Conservation (phyloP, 2,797 vertebrate species). For the Sphaeramia orbicularis region DNA sequence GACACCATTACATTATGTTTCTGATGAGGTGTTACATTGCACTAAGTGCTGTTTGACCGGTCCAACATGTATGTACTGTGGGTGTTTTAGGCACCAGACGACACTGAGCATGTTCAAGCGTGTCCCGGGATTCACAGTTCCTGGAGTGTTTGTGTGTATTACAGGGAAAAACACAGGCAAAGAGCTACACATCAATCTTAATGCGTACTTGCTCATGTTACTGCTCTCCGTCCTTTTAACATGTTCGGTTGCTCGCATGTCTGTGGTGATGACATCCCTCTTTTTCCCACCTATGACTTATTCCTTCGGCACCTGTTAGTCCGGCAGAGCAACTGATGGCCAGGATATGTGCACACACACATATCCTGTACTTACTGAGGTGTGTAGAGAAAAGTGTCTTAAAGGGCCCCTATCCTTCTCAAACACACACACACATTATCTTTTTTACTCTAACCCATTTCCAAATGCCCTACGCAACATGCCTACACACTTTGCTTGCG, state of each 20-base stretch:
- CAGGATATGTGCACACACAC: slow-evolving; percentile 5
- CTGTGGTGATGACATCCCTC: background rate
- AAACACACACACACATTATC: slow-evolving; percentile 28
- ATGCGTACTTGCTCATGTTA: slow-evolving; percentile 45
- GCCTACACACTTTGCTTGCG: slow-evolving; percentile 6
- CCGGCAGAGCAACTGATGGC: slow-evolving; percentile 28
- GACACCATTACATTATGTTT: slow-evolving; percentile 46
- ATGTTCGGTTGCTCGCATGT: slow-evolving; percentile 12
- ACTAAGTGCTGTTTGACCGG: slow-evolving; percentile 61
- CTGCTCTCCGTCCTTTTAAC: slow-evolving; percentile 22
- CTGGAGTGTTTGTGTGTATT: slow-evolving; percentile 24
- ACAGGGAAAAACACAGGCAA: slow-evolving; percentile 16
- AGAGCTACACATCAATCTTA: slow-evolving; percentile 39
- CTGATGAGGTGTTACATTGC: slow-evolving; percentile 41
- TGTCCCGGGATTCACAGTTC: slow-evolving; percentile 43
- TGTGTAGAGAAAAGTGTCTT: slow-evolving; percentile 32
- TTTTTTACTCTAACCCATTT: slow-evolving; percentile 43
- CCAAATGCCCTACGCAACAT: slow-evolving; percentile 19
- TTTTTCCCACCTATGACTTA: slow-evolving; percentile 4
- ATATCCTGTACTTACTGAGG: slow-evolving; percentile 42
- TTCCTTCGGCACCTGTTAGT: slow-evolving; percentile 33
- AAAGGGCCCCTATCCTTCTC: slow-evolving; percentile 30
- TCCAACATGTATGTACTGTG: slow-evolving; percentile 49
- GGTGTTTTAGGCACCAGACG: slow-evolving; percentile 38
- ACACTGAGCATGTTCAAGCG: slow-evolving; percentile 47